Evolutionary conservation across 2,797 vertebrate genomes (phyloP), one percentile per base, ranked within the genome.

Genomic region (Nyctibius grandis): DNA sequence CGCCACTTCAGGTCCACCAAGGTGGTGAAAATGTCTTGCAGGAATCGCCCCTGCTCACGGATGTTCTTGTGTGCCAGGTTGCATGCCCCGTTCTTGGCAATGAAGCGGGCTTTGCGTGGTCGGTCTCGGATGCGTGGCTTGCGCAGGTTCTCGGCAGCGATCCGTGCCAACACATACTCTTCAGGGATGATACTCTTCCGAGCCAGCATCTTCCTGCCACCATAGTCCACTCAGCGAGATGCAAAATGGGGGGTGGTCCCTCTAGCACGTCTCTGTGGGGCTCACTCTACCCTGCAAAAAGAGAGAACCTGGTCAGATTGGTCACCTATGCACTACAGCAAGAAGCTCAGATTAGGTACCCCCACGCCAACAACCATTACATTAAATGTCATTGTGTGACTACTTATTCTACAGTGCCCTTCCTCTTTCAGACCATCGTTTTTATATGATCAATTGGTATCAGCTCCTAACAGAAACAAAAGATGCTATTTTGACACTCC

Each of bases 1-100:
- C 99, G 98, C 99, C 99, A 99, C 74, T 99, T 99, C 19, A 99
- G 98, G 97, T 99, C 99, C 89, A 99, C 99, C 95, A 99, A 96
- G 63, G 99, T 99, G 96, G 99, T 99, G 98, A 99, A 99, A 36
- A 99, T 99, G 96, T 99, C 99, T 96, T 99, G 99, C 73, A 99
- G 98, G 97, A 99, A 99, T 14, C 99, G 96, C 11, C 99, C 99
- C 96, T 99, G 99, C 96, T 99, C 99, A 0, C 99, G 99, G 97
- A 99, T 99, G 97, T 99, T 99, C 97, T 99, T 99, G 97, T 99
- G 99, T 18, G 99, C 99, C 97, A 99, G 91, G 98, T 99, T 99
- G 97, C 99, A 99, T 0, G 99, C 98, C 40, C 99, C 99, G 9
- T 98, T 99, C 93, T 99, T 99, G 97, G 99, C 99, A 36, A 99